These are phyloP conservation scores for Cotesia congregata DNA, from an alignment of 2,888 invertebrate genomes.

Conservation along the genomic window DNA sequence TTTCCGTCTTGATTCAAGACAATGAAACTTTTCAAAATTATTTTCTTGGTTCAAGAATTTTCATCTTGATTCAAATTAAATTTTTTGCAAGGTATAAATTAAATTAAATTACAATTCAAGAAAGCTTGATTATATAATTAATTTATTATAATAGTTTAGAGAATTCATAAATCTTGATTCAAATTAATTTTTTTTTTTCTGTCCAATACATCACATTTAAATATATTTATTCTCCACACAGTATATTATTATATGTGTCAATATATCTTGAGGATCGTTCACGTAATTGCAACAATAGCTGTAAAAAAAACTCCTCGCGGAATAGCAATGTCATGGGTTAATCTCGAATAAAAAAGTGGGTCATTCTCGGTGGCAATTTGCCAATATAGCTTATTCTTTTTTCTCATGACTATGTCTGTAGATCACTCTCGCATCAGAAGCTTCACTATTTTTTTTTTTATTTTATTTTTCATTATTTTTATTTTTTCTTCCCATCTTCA, in stretches of 20 bases:
- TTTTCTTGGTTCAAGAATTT: no score
- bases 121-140: no score
- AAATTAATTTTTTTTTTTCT: no score
- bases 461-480: slow-evolving; percentile 27
- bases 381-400: slow-evolving; percentile 50
- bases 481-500: slow-evolving; percentile 28
- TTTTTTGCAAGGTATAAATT: no score
- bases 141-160: no score
- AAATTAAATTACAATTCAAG: no score
- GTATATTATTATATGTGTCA: background rate
- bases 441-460: slow-evolving; percentile 15
- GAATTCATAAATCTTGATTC: no score
- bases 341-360: slow-evolving; percentile 55
- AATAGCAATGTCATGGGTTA: slow-evolving; percentile 31
- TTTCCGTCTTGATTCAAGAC: no score
- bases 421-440: slow-evolving; percentile 11
- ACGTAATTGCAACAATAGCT: slow-evolving; percentile 20
- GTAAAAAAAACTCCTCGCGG: slow-evolving; percentile 19
- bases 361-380: slow-evolving; percentile 59
- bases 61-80: no score
- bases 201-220: no score
- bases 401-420: slow-evolving; percentile 11
- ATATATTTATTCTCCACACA: no score
- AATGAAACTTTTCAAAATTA: no score
- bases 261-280: slow-evolving; percentile 16